Conservation (phyloP, 2,797 vertebrate species). For the Synaphobranchus kaupii region DNA sequence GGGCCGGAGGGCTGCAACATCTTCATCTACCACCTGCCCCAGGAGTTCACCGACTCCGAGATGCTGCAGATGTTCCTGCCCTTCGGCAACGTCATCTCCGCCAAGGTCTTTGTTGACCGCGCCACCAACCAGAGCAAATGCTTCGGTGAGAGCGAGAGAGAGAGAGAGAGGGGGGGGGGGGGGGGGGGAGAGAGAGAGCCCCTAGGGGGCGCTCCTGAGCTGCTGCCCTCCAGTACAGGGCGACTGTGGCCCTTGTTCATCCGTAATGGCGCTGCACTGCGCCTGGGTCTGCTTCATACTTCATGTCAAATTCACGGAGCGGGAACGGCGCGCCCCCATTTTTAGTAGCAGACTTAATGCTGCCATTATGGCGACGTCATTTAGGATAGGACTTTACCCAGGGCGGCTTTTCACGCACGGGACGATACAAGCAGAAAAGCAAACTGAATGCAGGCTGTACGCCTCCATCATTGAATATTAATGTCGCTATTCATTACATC, state of each 20-base stretch:
- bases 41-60: slow-evolving; percentile 94
- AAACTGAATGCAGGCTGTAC: not conserved
- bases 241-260: not conserved
- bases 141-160: slow-evolving; percentile 77
- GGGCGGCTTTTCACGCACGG: not conserved
- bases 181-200: not conserved
- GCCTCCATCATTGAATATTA: not conserved
- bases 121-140: slow-evolving; percentile 97
- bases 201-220: not conserved
- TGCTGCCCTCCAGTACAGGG: not conserved
- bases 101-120: slow-evolving; percentile 92
- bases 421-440: not conserved
- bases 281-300: not conserved
- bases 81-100: slow-evolving; percentile 93
- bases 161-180: not conserved
- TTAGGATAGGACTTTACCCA: not conserved
- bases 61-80: slow-evolving; percentile 96
- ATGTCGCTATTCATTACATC: not conserved
- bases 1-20: slow-evolving; percentile 95
- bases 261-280: not conserved
- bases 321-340: not conserved
- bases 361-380: not conserved
- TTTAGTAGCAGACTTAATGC: not conserved
- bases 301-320: not conserved
- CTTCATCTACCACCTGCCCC: slow-evolving; percentile 97